Percentiles rank a stretch among this genome's conserved stretches.
phyloP scores from a whole-genome alignment of 1,140 invertebrate genomes.

The Ceratoteleas bidentatus region DNA sequence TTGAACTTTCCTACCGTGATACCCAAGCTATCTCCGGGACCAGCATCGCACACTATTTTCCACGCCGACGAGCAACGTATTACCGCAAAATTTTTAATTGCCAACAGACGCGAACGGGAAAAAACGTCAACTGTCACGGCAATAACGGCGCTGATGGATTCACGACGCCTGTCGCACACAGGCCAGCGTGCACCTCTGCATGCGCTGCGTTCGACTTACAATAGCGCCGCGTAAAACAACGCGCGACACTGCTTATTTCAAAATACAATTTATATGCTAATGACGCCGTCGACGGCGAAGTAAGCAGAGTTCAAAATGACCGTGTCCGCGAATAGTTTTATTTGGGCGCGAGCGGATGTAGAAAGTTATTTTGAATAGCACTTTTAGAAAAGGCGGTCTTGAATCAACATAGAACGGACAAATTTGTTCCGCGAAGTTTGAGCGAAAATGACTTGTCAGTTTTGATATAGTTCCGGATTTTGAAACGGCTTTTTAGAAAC shows the following conservation, averaged over 20 bases:
- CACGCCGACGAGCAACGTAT: conserved; percentile 1
- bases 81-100: conserved; percentile 22
- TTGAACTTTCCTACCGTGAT: background rate
- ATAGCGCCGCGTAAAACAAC: conserved; percentile 30
- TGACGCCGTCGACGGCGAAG: conserved; percentile 9
- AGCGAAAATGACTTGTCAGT: too few species aligned
- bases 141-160: conserved; percentile 32
- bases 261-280: conserved; percentile 59
- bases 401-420: too few species aligned
- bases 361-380: too few species aligned
- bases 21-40: background rate
- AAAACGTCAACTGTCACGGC: conserved; percentile 23
- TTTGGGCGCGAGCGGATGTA: too few species aligned
- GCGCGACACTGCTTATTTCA: conserved; percentile 34
- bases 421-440: too few species aligned
- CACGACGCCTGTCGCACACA: conserved; percentile 51
- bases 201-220: conserved; percentile 26
- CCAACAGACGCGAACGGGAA: background rate
- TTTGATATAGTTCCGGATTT: too few species aligned
- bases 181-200: conserved; percentile 37
- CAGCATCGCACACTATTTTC: conserved; percentile 1
- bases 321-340: background rate
- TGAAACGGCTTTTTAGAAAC: too few species aligned
- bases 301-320: background rate
- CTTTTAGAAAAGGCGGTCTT: too few species aligned